Base-by-base conservation (phyloP, 2,113 vertebrate species). In the Trichomycterus rosablanca region DNA sequence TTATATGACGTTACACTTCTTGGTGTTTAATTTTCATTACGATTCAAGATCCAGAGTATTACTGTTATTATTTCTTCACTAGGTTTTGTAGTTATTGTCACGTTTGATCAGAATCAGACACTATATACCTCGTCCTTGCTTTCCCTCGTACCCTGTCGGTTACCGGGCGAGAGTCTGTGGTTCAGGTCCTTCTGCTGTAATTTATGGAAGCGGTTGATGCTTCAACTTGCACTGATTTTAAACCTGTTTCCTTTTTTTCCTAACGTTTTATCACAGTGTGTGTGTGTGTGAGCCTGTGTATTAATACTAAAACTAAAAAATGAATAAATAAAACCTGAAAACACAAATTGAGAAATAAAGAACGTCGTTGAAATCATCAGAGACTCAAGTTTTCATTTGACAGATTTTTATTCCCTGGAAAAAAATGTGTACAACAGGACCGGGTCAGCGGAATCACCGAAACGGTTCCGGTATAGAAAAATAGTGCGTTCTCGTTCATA, bases 171-270 rank as follows among this genome's bases (percentile, higher is more conserved):
- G 11, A 30, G 59, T 54, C 48, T 75, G 68, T 74, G 81, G 71
- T 80, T 71, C 54, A 75, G 10, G 37, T 40, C 39, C 20, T 63
- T 42, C 34, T 58, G n/a, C 70, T 66, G 76, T 75, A 76, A 84
- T 82, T 88, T 87, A 86, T 86, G 80, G 75, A 81, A 81, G 50
- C 73, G 2, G 64, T 50, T 20, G 15, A 63, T 63, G 81, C 74
- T 78, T 50, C 64, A 69, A 53, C 71, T 65, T 81, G 80, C 80
- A 84, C 78, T 84, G 79, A 82, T 67, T 69, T 46, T 35, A 34
- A 44, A 37, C 18, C 19, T 22, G 14, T 56, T 62, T 48, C 14
- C 54, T 63, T 64, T 10, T 11, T 40, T 49, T 51, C 20, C 26
- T 42, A n/a, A n/a, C n/a, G n/a, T n/a, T n/a, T n/a, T n/a, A n/a